A percentile compares a stretch with the other conserved stretches of the same genome.
Conservation (phyloP, 2,113 vertebrate species). For the Mustelus asterias region DNA sequence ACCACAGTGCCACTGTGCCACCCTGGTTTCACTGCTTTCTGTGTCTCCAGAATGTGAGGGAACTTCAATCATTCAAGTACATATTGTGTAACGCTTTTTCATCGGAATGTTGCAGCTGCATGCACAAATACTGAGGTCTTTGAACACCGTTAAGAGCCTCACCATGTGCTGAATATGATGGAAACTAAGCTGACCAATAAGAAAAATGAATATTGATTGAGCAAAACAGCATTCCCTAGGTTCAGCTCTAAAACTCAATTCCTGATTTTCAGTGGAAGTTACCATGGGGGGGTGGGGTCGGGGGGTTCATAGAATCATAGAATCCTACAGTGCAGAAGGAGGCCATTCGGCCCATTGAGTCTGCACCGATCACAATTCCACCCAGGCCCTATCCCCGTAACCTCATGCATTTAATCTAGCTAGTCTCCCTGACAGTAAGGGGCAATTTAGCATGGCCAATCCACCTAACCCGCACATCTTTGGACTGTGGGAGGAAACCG, state of each 20-base stretch:
- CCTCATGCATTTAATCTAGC: too few relatives aligned
- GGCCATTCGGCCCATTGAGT: too few relatives aligned
- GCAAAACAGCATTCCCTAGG: neutral
- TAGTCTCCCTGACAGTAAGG: too few relatives aligned
- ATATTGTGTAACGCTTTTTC: neutral
- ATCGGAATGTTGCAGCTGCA: neutral
- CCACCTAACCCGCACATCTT: too few relatives aligned
- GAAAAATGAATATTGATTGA: neutral
- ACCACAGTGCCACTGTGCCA: too few relatives aligned
- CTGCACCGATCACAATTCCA: too few relatives aligned
- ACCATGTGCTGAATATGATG: neutral
- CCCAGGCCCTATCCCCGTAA: too few relatives aligned
- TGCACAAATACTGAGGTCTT: neutral
- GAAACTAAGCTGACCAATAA: neutral
- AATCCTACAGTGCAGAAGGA: too few relatives aligned
- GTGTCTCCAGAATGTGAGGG: neutral
- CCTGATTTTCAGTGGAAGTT: neutral
- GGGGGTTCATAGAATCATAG: too few relatives aligned
- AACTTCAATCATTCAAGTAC: neutral
- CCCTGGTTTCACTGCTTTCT: neutral
- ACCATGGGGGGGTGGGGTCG: neutral
- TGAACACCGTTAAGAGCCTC: neutral
- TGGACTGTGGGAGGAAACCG: too few relatives aligned
- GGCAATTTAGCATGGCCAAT: too few relatives aligned
- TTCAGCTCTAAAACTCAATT: neutral